Evolutionary conservation across 2,888 invertebrate species (phyloP), one percentile per base, ranked within the genome.

Genomic region (Drosophila ezoana): DNA sequence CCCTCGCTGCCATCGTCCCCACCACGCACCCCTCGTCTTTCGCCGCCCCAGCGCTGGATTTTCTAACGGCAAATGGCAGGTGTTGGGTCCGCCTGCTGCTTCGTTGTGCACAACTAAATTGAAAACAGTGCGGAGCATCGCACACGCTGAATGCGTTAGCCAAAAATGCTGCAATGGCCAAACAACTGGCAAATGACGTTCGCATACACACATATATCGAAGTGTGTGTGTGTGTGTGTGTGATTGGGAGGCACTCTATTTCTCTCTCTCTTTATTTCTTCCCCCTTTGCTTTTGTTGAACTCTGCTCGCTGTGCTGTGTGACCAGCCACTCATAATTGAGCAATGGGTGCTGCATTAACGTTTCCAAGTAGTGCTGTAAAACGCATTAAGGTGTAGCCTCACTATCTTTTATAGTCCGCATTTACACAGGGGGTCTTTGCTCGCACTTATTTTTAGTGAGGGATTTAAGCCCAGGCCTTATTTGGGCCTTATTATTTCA

Each of bases 191-290:
- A 61, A 72, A 76, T 76, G 70, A 48, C 72, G 64, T 48, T 47
- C 62, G 45, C 98, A 86, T 97, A 97, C 6, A 98, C 93, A 90
- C 16, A 33, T 23, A 23, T 23, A 23, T 23, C 3, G 18, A 18
- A 1, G 5, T 23, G 23, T 16, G 28, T 18, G 32, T 35, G 14
- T 28, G 11, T 45, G 23, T 44, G 28, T 40, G 16, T 20, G 32
- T 32, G 18, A 11, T 20, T 41, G n/a, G 10, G 8, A n/a, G 23
- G 5, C 23, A 6, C n/a, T 57, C 18, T 16, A 38, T 47, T 38
- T 32, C 11, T 18, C 18, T n/a, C 13, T 18, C 16, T 18, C 32
- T 23, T 8, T 11, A 44, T 35, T 33, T 13, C 10, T 8, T 23
- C 3, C 5, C 3, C 16, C 10, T 2, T 41, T 41, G 4, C 18